These are phyloP conservation scores for Helarctos malayanus DNA, from an alignment of 2,797 vertebrate species.

Conservation along the genomic window DNA sequence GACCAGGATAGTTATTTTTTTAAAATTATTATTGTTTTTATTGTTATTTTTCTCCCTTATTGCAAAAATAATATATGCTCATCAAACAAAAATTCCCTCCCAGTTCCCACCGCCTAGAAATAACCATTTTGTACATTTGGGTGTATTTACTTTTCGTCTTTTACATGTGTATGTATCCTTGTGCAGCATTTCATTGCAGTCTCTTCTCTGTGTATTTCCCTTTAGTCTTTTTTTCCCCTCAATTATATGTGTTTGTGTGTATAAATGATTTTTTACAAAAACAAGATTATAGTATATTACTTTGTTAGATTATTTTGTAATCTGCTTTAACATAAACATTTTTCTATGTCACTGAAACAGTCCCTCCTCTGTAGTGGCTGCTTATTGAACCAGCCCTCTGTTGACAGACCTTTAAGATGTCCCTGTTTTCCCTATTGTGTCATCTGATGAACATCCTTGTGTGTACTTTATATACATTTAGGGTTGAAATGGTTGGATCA, in stretches of 20 bases:
- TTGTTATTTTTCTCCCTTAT: not conserved
- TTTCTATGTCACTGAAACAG: conserved; percentile 2
- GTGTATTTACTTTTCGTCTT: conserved; percentile 1
- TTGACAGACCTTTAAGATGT: not conserved
- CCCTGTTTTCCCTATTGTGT: not conserved
- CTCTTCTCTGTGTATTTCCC: conserved; percentile 24
- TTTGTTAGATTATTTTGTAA: not conserved
- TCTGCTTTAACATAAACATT: not conserved
- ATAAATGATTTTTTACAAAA: conserved; percentile 39
- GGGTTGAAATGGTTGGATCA: conserved; percentile 3
- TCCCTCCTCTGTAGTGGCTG: not conserved
- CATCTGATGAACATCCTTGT: not conserved
- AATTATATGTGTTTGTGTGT: not conserved
- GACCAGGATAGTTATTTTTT: conserved; percentile 10
- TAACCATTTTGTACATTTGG: conserved; percentile 53
- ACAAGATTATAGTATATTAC: not conserved
- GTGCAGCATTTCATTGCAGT: not conserved
- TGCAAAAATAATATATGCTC: conserved; percentile 29
- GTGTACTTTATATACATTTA: not conserved
- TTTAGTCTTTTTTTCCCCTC: conserved; percentile 32
- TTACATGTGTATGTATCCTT: not conserved
- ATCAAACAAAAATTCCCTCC: conserved; percentile 46
- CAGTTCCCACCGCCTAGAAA: conserved; percentile 5
- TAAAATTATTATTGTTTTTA: conserved; percentile 15
- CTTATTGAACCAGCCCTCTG: not conserved